Evolutionary conservation across 2,797 vertebrate genomes (phyloP), one percentile per base, ranked within the genome.

Genomic region (Borostomias antarcticus): DNA sequence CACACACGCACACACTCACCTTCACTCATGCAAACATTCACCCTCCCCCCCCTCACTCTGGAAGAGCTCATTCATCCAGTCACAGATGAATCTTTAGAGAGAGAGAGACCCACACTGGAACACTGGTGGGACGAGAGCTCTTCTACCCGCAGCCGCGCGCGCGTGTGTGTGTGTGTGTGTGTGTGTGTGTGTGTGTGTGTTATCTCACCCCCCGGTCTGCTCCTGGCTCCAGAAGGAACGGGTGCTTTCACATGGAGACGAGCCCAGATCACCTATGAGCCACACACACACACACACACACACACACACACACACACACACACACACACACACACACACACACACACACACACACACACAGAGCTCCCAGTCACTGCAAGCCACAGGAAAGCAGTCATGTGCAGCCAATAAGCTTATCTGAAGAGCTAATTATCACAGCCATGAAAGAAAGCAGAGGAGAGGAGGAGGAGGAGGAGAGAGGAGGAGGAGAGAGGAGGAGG

Each of bases 391-490:
- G 60, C 63, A 17, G 48, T 61, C 78, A 69, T 32, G 45, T 78
- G 63, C 66, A 56, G 37, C 66, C 76, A 65, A 75, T 52, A 62
- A 65, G 84, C 80, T 86, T 83, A 84, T 86, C 82, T 69, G 61
- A 63, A 81, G 77, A 72, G 74, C 73, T 86, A 82, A 85, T 90
- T 84, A 86, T 82, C 72, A 37, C 10, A 40, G 69, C 75, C 69
- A 37, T 79, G 69, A 52, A 67, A 60, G 40, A 58, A 29, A 54
- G 26, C 0, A 15, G 40, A 40, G 60, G 54, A 59, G 48, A 60
- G 37, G 30, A 60, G 48, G 61, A 62, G 21, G 21, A 23, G 37
- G 65, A 58, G 15, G 33, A 26, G 5, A 28, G 52, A 25, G 26
- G 0, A n/a, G 1, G 17, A n/a, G 8, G 13, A n/a, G 45, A 2